These are phyloP conservation scores for Theretra japonica DNA, from an alignment of 2,888 invertebrate genomes.

Conservation along the genomic window DNA sequence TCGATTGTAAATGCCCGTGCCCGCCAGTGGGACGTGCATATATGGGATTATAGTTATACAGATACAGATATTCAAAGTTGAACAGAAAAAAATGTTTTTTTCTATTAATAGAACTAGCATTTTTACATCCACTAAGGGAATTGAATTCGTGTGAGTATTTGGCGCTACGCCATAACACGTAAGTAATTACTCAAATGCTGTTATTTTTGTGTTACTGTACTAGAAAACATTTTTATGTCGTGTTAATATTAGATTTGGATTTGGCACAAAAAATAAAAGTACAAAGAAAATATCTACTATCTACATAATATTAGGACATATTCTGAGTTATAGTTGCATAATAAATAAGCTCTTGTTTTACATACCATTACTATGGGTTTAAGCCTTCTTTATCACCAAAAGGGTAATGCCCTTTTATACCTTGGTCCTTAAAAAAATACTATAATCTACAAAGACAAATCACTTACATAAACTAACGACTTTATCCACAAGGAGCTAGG, in stretches of 20 bases:
- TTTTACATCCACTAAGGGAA: conserved; percentile 3
- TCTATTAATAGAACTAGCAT: not conserved
- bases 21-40: too few species aligned
- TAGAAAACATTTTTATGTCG: not conserved
- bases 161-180: conserved; percentile 11
- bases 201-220: conserved; percentile 1
- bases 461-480: too few species aligned
- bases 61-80: too few species aligned
- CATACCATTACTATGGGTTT: too few species aligned
- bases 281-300: not conserved
- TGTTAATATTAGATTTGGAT: not conserved
- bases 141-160: not conserved
- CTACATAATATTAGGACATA: not conserved
- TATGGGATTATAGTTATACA: too few species aligned
- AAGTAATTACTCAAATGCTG: conserved; percentile 8
- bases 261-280: not conserved
- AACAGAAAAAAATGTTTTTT: not conserved
- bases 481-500: too few species aligned
- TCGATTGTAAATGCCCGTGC: too few species aligned
- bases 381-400: too few species aligned
- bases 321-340: not conserved
- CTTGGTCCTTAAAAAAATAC: too few species aligned
- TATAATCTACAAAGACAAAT: too few species aligned
- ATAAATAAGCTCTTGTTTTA: too few species aligned
- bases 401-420: too few species aligned